Evolutionary conservation across 2,888 invertebrate species (phyloP), one percentile per base, ranked within the genome.

Genomic region (Endotricha flammealis): DNA sequence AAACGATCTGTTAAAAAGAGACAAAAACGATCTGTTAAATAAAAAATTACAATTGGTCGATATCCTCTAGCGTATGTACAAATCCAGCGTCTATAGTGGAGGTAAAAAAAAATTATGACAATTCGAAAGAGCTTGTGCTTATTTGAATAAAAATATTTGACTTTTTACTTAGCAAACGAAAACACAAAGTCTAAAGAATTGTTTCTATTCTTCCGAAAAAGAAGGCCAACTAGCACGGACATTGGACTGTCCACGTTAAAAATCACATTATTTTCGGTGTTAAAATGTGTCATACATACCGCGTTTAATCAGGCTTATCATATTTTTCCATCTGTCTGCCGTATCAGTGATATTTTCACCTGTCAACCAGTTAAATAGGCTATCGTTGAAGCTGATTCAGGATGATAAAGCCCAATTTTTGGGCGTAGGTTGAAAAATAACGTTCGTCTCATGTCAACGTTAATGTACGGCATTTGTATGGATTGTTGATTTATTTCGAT

Each of bases 261-360:
- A 32, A 32, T 14, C 13, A 24, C 24, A 32, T 32, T 14, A 10
- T 24, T 32, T 13, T 7, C 13, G 12, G 10, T 10, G 14, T 13
- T 14, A 14, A 23, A 24, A 10, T 24, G 23, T 24, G 32, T 32
- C 32, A 32, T 32, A 23, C 24, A 24, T 32, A 24, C n/a, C n/a
- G 24, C 32, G 32, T 25, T 32, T 32, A 32, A 32, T 32, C 32
- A 32, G 32, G 20, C 34, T 34, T 34, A 34, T 34, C 34, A 28
- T 27, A 7, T 27, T 11, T 11, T 12, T 12, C 27, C 10, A 27
- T 27, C 27, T 27, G 27, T 7, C 10, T 2, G 27, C 28, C 17
- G 28, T 28, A 17, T 25, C 27, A 20, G 34, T 17, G 12, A 34
- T 34, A 28, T 33, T 11, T 33, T 11, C 25, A 7, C 28, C 28